phyloP scores from a whole-genome alignment of 2,113 vertebrate genomes.

The Hemiprocne comata region DNA sequence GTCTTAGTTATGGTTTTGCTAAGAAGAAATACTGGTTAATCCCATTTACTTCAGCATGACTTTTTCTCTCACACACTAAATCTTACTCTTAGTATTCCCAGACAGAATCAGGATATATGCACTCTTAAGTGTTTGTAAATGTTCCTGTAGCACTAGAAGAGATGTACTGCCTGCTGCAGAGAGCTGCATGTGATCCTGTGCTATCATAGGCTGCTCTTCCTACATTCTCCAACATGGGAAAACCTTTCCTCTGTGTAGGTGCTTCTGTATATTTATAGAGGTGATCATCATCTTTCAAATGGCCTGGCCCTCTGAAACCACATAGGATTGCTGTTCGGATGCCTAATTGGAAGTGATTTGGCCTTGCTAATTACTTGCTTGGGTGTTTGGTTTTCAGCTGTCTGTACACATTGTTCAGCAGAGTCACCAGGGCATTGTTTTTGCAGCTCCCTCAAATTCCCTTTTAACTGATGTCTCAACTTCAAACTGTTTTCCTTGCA shows the following conservation, averaged over 20 bases:
- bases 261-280: neutral
- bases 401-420: neutral
- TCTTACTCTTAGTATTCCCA: neutral
- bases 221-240: neutral
- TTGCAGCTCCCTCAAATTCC: neutral
- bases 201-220: neutral
- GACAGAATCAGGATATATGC: neutral
- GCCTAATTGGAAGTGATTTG: neutral
- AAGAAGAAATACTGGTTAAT: slow-evolving; percentile 24
- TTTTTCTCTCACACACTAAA: slow-evolving; percentile 16
- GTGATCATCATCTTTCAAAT: neutral
- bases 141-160: neutral
- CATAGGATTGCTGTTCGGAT: neutral
- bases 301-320: neutral
- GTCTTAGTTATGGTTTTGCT: slow-evolving; percentile 3
- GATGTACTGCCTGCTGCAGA: neutral
- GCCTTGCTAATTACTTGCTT: neutral
- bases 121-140: neutral
- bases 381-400: neutral
- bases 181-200: neutral
- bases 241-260: neutral
- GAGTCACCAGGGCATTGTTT: accelerated
- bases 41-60: slow-evolving; percentile 24
- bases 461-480: neutral
- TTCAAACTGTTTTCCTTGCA: slow-evolving; percentile 12